phyloP scores from a whole-genome alignment of 2,797 vertebrate species.

The Arctocebus calabarensis region DNA sequence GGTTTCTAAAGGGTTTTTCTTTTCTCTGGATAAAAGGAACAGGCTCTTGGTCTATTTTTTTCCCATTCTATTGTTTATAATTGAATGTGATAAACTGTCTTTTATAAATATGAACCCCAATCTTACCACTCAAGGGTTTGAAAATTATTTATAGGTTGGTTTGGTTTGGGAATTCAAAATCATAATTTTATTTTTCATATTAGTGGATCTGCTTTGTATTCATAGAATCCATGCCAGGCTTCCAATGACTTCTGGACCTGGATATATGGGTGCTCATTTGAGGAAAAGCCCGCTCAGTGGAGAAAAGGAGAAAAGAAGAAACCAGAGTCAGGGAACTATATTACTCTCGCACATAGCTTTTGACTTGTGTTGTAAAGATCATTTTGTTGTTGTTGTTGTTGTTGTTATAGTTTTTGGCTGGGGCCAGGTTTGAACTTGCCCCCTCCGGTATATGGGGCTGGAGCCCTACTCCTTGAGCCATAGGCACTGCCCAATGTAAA shows the following conservation, averaged over 20 bases:
- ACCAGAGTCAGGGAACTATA: background rate
- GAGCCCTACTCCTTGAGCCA: too few species aligned
- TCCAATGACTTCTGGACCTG: background rate
- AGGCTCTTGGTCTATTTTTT: background rate
- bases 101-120: background rate
- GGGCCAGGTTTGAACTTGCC: too few species aligned
- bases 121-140: background rate
- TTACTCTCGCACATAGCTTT: background rate
- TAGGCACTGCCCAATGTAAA: background rate
- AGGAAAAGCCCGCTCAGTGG: background rate
- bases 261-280: background rate
- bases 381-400: background rate
- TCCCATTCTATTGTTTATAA: background rate
- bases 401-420: too few species aligned
- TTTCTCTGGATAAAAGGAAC: background rate
- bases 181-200: background rate
- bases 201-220: background rate
- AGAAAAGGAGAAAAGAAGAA: background rate
- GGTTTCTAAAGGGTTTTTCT: background rate
- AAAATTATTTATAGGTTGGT: background rate
- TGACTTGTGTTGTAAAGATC: background rate
- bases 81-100: background rate
- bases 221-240: background rate
- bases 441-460: too few species aligned
- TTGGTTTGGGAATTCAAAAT: slow-evolving; percentile 20